Evolutionary conservation across 35 echinoderm and acorn worm genomes (phyloP), one percentile per base, ranked within the genome.

Genomic region (Apostichopus parvimensis): DNA sequence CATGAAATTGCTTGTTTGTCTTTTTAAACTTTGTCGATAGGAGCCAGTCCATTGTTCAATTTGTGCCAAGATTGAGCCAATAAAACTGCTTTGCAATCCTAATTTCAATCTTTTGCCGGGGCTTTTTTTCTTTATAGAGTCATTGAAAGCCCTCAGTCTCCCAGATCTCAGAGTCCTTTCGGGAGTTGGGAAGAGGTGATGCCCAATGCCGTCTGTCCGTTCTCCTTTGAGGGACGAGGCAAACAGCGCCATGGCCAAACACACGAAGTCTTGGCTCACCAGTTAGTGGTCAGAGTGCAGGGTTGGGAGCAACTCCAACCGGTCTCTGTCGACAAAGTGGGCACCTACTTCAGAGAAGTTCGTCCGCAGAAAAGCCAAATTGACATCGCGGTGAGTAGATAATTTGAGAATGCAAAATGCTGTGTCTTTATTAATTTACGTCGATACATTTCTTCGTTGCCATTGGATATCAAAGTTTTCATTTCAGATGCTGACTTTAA

Each of bases 251-350:
- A 98, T 25, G 86, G 94, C 91, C 92, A 94, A 73, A 96, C 97
- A 23, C 97, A 96, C 61, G 96, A 98, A 66, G 77, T 95, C 52
- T 78, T 90, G 26, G 92, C 95, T 2, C 96, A 98, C 54, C 96
- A 98, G 81, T 60, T 98, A 53, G 86, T 98, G 7, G 94, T 98
- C 10, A 95, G 93, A 87, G 94, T 95, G 9, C 94, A 95, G n/a
- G 96, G 96, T 13, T 98, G 96, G 96, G 91, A 98, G 25, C 90
- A 92, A 77, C 82, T 95, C n/a, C 61, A 94, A 5, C 92, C 96
- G 0, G 96, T 98, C 13, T 98, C 94, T 11, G 96, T 98, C 8
- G 96, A 98, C 86, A 98, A 98, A 91, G 95, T 98, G 7, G 97
- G 97, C 28, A 91, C 89, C 2, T 95, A 91, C 91, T 98, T 98